A percentile compares a stretch with the other conserved stretches of the same genome.
These are phyloP conservation scores for Geococcyx californianus DNA, from an alignment of 2,113 vertebrate genomes.

Conservation along the genomic window DNA sequence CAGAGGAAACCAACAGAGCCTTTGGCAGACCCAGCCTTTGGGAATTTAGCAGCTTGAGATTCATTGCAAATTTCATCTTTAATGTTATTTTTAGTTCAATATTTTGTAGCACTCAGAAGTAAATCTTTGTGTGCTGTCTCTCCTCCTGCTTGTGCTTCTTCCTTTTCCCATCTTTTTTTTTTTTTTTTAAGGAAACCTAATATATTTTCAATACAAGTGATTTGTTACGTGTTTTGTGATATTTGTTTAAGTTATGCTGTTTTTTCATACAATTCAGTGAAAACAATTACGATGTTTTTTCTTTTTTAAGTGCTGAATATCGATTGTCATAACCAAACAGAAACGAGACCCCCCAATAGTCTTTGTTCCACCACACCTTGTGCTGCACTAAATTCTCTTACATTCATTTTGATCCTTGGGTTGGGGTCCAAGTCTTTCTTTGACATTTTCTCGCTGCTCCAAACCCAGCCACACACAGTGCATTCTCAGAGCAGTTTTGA, in stretches of 20 bases:
- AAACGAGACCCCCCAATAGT: background rate
- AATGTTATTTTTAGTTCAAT: conserved; percentile 85
- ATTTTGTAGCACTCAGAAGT: conserved; percentile 81
- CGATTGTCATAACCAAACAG: conserved; percentile 32
- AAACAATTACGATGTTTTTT: background rate
- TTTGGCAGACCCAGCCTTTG: conserved; percentile 80
- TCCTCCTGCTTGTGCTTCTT: conserved; percentile 52
- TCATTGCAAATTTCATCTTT: conserved; percentile 82
- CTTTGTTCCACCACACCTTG: background rate
- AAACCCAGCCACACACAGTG: background rate
- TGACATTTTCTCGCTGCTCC: background rate
- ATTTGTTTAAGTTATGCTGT: conserved; percentile 39
- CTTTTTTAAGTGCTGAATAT: conserved; percentile 32
- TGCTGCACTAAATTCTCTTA: background rate
- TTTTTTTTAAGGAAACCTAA: conserved; percentile 68
- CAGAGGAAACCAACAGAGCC: conserved; percentile 79
- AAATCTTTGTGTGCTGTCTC: conserved; percentile 75
- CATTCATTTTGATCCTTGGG: background rate
- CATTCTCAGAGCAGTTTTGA: background rate
- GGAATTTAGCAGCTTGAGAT: conserved; percentile 83
- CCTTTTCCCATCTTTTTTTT: conserved; percentile 50
- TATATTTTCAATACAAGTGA: conserved; percentile 78
- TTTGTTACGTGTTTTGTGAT: conserved; percentile 62
- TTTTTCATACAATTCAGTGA: conserved; percentile 20
- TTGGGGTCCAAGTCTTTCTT: background rate